Conservation (phyloP, 1,140 invertebrate species). For the Drosophila malerkotliana region DNA sequence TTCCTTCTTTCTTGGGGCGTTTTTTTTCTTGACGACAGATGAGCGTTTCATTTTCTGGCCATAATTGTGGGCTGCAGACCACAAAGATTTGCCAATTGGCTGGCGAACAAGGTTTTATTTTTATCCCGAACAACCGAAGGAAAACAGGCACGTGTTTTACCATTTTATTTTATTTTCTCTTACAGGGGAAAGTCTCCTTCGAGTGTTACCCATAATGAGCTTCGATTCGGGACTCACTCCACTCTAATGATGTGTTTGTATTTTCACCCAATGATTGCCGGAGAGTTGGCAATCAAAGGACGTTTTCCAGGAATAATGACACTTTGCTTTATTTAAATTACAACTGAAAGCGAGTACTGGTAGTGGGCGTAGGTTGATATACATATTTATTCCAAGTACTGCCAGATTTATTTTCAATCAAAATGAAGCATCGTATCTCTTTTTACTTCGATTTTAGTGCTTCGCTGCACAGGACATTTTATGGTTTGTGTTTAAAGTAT, state of each 20-base stretch:
- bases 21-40: conserved; percentile 32
- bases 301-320: conserved; percentile 14
- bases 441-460: conserved; percentile 1
- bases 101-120: conserved; percentile 33
- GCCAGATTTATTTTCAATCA: conserved; percentile 14
- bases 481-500: not conserved
- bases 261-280: conserved; percentile 31
- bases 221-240: conserved; percentile 30
- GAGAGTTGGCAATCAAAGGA: conserved; percentile 27
- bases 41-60: conserved; percentile 70
- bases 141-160: conserved; percentile 58
- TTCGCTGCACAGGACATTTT: not conserved
- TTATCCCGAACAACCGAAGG: conserved; percentile 29
- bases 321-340: conserved; percentile 35
- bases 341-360: not conserved
- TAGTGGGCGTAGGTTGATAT: not conserved
- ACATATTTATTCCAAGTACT: not conserved
- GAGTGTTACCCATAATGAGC: conserved; percentile 46
- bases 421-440: not conserved
- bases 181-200: not conserved
- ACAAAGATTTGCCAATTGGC: conserved; percentile 65
- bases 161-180: conserved; percentile 7
- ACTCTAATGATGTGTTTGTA: conserved; percentile 37
- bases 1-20: not conserved
- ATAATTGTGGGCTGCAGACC: conserved; percentile 60